Evolutionary conservation across 2,888 invertebrate genomes (phyloP).

Genomic region (Willowsia nigromaculata): DNA sequence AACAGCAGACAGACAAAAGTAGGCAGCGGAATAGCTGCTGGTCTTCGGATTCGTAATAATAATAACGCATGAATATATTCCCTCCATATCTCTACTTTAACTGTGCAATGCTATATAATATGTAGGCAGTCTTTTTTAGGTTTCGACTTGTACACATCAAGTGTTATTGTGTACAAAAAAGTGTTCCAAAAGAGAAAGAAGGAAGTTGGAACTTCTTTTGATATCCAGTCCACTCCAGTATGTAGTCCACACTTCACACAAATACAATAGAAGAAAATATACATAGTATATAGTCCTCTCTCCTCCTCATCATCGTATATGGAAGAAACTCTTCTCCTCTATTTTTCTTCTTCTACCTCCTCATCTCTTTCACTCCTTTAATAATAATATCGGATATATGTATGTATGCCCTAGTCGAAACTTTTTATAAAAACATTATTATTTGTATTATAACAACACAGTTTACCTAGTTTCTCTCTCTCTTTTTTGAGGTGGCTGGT

Average conservation of each 20-base stretch:
- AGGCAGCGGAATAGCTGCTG: not conserved
- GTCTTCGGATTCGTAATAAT: not conserved
- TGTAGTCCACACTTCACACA: not conserved
- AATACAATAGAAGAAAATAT: not conserved
- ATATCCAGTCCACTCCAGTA: not conserved
- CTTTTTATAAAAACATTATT: slow-evolving; percentile 48
- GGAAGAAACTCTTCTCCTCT: no score
- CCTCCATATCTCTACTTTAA: no score
- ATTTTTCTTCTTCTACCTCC: no score
- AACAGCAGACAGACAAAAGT: not conserved
- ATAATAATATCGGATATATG: no score
- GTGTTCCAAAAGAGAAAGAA: not conserved
- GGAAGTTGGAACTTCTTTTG: slow-evolving; percentile 16
- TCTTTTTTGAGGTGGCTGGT: slow-evolving; percentile 5
- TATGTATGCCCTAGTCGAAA: not conserved
- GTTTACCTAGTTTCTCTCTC: slow-evolving; percentile 41
- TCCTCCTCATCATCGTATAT: no score
- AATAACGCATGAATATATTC: not conserved
- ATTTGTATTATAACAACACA: slow-evolving; percentile 25
- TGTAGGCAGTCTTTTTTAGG: no score
- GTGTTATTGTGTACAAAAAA: slow-evolving; percentile 41
- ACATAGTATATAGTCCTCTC: no score
- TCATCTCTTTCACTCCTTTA: no score
- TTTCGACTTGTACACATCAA: no score
- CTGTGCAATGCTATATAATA: no score